These are phyloP conservation scores for Microctenopoma steveboyesi DNA, from an alignment of 2,797 vertebrate species.

Conservation along the genomic window DNA sequence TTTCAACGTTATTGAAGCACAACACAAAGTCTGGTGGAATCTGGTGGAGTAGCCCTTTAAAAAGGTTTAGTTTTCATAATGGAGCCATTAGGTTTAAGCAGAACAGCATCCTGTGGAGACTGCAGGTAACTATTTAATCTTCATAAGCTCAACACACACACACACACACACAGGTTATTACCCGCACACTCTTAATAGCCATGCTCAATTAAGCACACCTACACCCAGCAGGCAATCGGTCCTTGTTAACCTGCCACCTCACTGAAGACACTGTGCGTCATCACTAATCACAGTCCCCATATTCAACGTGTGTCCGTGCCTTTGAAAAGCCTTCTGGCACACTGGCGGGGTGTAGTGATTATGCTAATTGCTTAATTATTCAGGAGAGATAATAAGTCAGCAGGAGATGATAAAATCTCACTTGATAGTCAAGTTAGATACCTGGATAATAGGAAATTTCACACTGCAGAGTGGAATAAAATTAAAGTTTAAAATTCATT, in stretches of 20 bases:
- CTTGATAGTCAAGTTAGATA: slow-evolving; percentile 69
- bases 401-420: slow-evolving; percentile 58
- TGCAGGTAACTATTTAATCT: not conserved
- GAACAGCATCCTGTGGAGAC: slow-evolving; percentile 14
- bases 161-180: slow-evolving; percentile 25
- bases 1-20: not conserved
- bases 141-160: not conserved
- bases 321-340: slow-evolving; percentile 53
- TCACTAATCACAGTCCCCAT: slow-evolving; percentile 68
- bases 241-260: slow-evolving; percentile 78
- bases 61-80: not conserved
- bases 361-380: slow-evolving; percentile 79
- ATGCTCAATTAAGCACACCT: slow-evolving; percentile 82
- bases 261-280: slow-evolving; percentile 54
- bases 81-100: not conserved
- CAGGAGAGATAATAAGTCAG: slow-evolving; percentile 67
- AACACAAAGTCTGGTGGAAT: not conserved
- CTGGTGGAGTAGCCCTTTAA: not conserved
- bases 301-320: slow-evolving; percentile 34
- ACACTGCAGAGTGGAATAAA: slow-evolving; percentile 37
- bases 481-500: slow-evolving; percentile 55
- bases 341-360: slow-evolving; percentile 55
- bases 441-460: slow-evolving; percentile 57
- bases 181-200: slow-evolving; percentile 64
- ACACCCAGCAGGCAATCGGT: slow-evolving; percentile 71